A percentile compares a stretch with the other conserved stretches of the same genome.
Evolutionary conservation across 2,888 invertebrate genomes (phyloP).

Genomic region (Scelioninae gen. 1): DNA sequence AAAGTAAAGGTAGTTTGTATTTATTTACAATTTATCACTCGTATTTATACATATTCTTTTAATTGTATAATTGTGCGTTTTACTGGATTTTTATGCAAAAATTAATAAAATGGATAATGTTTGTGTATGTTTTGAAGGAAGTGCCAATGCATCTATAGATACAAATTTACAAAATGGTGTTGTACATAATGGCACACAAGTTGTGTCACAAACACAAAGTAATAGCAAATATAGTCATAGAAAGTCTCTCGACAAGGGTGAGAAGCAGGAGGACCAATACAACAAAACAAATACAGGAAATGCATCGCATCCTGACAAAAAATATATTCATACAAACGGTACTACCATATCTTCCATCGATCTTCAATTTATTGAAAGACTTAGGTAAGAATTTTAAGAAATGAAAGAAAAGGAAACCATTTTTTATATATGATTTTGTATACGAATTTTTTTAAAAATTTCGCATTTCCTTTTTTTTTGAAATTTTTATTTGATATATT

Average conservation of each 20-base stretch:
- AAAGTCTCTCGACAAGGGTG: slow-evolving; percentile 85
- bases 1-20: slow-evolving; percentile 85
- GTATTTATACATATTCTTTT: background rate
- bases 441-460: too few relatives aligned
- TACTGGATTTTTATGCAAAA: background rate
- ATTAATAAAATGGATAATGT: background rate
- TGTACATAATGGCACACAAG: slow-evolving; percentile 80
- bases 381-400: slow-evolving; percentile 78
- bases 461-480: too few relatives aligned
- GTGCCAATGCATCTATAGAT: slow-evolving; percentile 77
- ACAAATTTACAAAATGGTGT: slow-evolving; percentile 81
- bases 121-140: slow-evolving; percentile 72
- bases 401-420: too few relatives aligned
- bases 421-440: too few relatives aligned
- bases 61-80: background rate
- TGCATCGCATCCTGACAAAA: slow-evolving; percentile 81
- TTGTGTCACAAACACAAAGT: slow-evolving; percentile 79
- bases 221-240: slow-evolving; percentile 85
- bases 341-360: slow-evolving; percentile 83
- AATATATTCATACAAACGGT: slow-evolving; percentile 84
- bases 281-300: slow-evolving; percentile 80
- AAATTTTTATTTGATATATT: too few relatives aligned
- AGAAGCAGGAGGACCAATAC: slow-evolving; percentile 82
- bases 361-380: slow-evolving; percentile 85
- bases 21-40: slow-evolving; percentile 73